Conservation (phyloP, 2,888 invertebrate genomes). For the Branchellion lobata region DNA sequence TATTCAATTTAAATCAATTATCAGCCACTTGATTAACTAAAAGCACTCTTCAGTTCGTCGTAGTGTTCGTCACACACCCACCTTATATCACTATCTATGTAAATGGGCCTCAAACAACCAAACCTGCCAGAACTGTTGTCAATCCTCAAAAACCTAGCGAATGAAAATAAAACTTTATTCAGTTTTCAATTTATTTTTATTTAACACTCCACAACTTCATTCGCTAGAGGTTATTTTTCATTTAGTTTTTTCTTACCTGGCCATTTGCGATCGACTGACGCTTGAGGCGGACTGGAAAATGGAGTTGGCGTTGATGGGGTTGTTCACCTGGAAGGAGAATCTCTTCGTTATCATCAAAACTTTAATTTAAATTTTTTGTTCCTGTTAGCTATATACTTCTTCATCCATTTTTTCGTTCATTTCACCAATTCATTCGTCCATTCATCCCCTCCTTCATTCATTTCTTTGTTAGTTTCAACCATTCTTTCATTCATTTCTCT, state of each 20-base stretch:
- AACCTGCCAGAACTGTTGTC: constrained; percentile 52
- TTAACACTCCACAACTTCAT: too few relatives aligned
- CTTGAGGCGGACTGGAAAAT: constrained; percentile 51
- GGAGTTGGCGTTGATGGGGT: constrained; percentile 50
- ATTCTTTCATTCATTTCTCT: too few relatives aligned
- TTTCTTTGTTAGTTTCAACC: too few relatives aligned
- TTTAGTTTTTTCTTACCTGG: constrained; percentile 41
- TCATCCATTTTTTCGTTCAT: too few relatives aligned
- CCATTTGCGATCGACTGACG: constrained; percentile 51
- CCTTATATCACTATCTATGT: constrained; percentile 51
- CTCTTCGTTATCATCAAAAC: not conserved
- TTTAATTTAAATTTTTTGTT: constrained; percentile 12
- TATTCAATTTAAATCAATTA: too few relatives aligned
- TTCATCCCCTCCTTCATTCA: too few relatives aligned
- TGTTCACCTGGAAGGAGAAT: constrained; percentile 48
- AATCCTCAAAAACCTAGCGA: constrained; percentile 49
- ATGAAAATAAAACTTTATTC: not conserved
- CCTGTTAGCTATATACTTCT: too few relatives aligned
- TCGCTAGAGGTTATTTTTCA: too few relatives aligned
- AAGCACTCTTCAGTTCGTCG: constrained; percentile 50
- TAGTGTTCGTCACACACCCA: constrained; percentile 53
- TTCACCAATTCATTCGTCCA: too few relatives aligned
- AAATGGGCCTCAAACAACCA: constrained; percentile 52
- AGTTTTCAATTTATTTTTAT: too few relatives aligned
- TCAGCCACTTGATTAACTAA: not conserved